Conservation (phyloP, 1,140 invertebrate genomes). For the Aphelenchoides fujianensis region DNA sequence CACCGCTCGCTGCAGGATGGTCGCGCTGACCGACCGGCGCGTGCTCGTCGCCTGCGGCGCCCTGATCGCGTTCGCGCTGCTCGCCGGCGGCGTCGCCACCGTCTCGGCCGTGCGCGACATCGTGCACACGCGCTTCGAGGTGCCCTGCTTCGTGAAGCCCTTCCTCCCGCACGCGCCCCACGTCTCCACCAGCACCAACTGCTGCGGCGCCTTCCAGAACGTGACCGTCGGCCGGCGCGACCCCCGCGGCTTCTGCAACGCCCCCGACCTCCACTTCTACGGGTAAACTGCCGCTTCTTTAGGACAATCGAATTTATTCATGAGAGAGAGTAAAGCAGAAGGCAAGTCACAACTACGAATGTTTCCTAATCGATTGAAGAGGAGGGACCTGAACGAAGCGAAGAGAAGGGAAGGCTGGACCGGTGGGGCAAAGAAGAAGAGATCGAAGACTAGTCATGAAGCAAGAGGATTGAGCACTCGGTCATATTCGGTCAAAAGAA, state of each 20-base stretch:
- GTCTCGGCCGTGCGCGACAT: background rate
- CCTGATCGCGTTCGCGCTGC: slow-evolving; percentile 15
- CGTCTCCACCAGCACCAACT: slow-evolving; percentile 38
- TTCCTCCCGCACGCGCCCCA: background rate
- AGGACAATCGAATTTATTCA: too few species aligned
- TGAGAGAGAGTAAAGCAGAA: too few species aligned
- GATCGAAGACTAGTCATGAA: too few species aligned
- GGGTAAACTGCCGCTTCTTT: too few species aligned
- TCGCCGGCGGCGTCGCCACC: background rate
- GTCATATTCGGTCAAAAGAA: background rate
- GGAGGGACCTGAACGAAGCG: too few species aligned
- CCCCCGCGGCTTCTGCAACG: slow-evolving; percentile 21
- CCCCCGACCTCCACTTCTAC: slow-evolving; percentile 4
- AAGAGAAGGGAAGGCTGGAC: too few species aligned
- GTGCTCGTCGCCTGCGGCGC: background rate
- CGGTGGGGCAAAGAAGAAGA: too few species aligned
- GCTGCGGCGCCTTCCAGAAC: slow-evolving; percentile 49
- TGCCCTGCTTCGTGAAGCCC: background rate
- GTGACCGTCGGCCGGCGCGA: slow-evolving; percentile 31
- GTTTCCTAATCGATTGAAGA: too few species aligned
- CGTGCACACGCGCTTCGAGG: background rate
- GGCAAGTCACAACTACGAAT: too few species aligned
- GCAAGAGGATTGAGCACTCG: too few species aligned
- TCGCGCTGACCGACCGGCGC: background rate
- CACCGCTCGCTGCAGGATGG: background rate